A percentile compares a stretch with the other conserved stretches of the same genome.
phyloP scores from a whole-genome alignment of 1,140 invertebrate genomes.

The Venustaconcha ellipsiformis region DNA sequence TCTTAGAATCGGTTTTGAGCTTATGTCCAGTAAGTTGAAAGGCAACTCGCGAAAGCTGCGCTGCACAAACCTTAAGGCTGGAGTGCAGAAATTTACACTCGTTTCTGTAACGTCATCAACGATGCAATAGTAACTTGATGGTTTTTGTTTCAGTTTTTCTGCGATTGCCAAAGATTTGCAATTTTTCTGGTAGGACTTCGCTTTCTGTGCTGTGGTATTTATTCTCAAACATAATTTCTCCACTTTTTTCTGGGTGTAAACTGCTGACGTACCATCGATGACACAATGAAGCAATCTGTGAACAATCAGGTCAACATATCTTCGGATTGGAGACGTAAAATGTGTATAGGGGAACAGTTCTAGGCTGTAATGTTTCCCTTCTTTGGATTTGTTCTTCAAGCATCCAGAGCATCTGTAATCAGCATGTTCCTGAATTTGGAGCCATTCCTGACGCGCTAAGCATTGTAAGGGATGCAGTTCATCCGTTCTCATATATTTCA shows the following conservation, averaged over 20 bases:
- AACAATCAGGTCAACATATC: conserved; percentile 91
- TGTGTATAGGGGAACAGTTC: conserved; percentile 64
- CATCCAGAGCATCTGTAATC: conserved; percentile 71
- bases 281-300: conserved; percentile 79
- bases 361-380: conserved; percentile 29
- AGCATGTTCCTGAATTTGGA: conserved; percentile 70
- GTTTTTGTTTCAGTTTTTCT: conserved; percentile 22
- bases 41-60: conserved; percentile 24
- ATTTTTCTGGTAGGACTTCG: conserved; percentile 35
- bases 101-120: conserved; percentile 30
- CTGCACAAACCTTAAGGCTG: conserved; percentile 22
- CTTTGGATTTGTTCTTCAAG: conserved; percentile 4
- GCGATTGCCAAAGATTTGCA: conserved; percentile 30
- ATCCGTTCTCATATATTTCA: conserved; percentile 92
- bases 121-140: conserved; percentile 24
- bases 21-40: conserved; percentile 38
- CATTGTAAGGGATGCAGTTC: conserved; percentile 89
- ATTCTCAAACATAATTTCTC: conserved; percentile 36
- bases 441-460: conserved; percentile 78
- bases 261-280: conserved; percentile 70
- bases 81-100: conserved; percentile 32
- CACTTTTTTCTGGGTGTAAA: conserved; percentile 42
- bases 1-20: conserved; percentile 26
- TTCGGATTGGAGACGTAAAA: conserved; percentile 92
- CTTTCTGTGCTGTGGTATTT: conserved; percentile 31